Evolutionary conservation across 2,797 vertebrate species (phyloP).

Genomic region (Naso thynnoides): DNA sequence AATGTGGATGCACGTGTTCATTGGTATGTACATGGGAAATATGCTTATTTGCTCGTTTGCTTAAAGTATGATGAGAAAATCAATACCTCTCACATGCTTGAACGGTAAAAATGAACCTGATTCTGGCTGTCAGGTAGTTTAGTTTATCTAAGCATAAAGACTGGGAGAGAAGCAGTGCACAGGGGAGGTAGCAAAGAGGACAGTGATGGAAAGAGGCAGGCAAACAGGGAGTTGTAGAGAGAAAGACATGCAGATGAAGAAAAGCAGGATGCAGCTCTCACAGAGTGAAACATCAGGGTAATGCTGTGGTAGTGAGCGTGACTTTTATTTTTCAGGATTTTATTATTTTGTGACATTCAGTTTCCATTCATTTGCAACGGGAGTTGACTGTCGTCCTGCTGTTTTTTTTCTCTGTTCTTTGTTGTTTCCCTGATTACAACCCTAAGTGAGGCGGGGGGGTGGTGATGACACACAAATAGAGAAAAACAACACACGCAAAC

Average conservation of each 20-base stretch:
- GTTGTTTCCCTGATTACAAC: constrained; percentile 45
- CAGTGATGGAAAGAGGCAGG: no score
- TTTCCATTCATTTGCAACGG: constrained; percentile 17
- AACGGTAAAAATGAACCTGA: no score
- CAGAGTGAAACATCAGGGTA: not conserved
- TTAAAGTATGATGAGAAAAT: no score
- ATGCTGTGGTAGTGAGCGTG: not conserved
- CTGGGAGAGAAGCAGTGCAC: not conserved
- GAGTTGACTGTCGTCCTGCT: constrained; percentile 17
- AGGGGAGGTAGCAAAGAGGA: no score
- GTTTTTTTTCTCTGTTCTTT: constrained; percentile 9
- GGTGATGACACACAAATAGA: constrained; percentile 34
- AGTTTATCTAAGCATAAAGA: not conserved
- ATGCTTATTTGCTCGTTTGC: no score
- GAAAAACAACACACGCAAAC: constrained; percentile 11
- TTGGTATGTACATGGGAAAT: no score
- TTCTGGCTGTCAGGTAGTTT: no score
- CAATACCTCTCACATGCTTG: no score
- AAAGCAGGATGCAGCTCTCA: constrained; percentile 1
- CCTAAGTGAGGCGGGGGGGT: constrained; percentile 7
- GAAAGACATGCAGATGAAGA: not conserved
- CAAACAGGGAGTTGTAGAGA: constrained; percentile 11
- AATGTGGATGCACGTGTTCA: no score
- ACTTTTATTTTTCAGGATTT: constrained; percentile 23
- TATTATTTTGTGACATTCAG: not conserved